Percentiles rank a stretch among this genome's conserved stretches.
Conservation (phyloP, 2,888 invertebrate species). For the Drosophila atripex region DNA sequence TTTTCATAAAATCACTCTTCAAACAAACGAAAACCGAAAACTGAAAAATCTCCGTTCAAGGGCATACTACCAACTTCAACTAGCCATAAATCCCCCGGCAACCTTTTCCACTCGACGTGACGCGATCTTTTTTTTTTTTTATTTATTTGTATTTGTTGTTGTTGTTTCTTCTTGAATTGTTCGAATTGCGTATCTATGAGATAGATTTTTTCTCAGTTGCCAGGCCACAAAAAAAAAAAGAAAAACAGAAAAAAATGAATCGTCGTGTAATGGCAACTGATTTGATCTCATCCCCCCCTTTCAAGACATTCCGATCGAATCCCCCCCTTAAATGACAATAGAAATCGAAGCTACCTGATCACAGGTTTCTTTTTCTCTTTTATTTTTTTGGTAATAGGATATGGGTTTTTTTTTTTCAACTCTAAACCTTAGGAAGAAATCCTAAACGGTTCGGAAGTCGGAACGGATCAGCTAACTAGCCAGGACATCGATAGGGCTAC, state of each 20-base stretch:
- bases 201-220: slow-evolving; percentile 33
- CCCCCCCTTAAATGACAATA: background rate
- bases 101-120: slow-evolving; percentile 44
- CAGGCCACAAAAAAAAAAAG: slow-evolving; percentile 16
- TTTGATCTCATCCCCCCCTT: slow-evolving; percentile 1
- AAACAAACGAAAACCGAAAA: slow-evolving; percentile 21
- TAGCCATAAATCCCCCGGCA: slow-evolving; percentile 42
- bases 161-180: slow-evolving; percentile 1
- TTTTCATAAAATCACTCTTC: slow-evolving; percentile 39
- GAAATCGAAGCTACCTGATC: slow-evolving; percentile 37
- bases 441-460: slow-evolving; percentile 31
- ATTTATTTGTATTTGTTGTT: background rate
- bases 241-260: too few species aligned
- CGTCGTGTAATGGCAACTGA: slow-evolving; percentile 25
- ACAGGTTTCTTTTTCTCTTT: slow-evolving; percentile 15
- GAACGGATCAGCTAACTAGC: slow-evolving; percentile 21
- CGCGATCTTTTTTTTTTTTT: slow-evolving; percentile 18
- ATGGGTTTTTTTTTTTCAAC: background rate
- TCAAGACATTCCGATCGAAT: background rate
- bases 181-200: slow-evolving; percentile 34
- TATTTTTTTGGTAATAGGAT: slow-evolving; percentile 48
- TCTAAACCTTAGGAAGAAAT: background rate
- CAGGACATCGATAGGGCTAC: slow-evolving; percentile 32
- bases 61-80: slow-evolving; percentile 49
- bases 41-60: slow-evolving; percentile 42